A percentile compares a stretch with the other conserved stretches of the same genome.
These are phyloP conservation scores for Brachionus koreanus DNA, from an alignment of 1,140 invertebrate species.

Conservation along the genomic window DNA sequence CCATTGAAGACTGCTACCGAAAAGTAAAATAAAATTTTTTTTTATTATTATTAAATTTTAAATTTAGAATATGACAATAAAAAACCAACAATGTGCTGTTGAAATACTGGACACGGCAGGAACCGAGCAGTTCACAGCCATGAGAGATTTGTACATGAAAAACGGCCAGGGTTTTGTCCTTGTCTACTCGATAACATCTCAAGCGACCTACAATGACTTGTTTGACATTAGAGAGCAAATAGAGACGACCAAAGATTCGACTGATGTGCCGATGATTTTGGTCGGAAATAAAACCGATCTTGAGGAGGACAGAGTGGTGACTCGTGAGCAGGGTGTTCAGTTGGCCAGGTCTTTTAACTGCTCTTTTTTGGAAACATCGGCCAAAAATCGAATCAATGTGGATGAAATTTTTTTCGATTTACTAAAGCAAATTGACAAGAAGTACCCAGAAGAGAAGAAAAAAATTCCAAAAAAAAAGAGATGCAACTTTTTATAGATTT, in stretches of 20 bases:
- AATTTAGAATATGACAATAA: conserved; percentile 85
- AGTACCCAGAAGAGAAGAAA: background rate
- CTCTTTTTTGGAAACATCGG: conserved; percentile 98
- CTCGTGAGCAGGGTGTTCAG: conserved; percentile 82
- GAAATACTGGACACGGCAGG: conserved; percentile 99
- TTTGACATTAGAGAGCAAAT: conserved; percentile 98
- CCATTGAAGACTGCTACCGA: conserved; percentile 74
- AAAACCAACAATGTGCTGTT: conserved; percentile 97
- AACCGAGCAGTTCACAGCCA: conserved; percentile 99
- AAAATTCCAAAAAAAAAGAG: conserved; percentile 17
- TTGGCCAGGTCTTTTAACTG: conserved; percentile 61
- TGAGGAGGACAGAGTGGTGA: conserved; percentile 95
- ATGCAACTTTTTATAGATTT: background rate
- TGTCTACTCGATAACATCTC: conserved; percentile 97
- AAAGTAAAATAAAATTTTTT: conserved; percentile 45
- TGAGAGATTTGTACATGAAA: conserved; percentile 99
- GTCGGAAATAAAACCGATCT: conserved; percentile 99
- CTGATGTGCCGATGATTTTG: conserved; percentile 90
- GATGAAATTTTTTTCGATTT: conserved; percentile 65
- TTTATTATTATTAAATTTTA: background rate
- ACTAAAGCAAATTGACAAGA: conserved; percentile 43
- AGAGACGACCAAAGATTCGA: conserved; percentile 83
- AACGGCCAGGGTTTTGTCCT: conserved; percentile 98
- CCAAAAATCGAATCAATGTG: conserved; percentile 99
- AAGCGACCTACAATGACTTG: conserved; percentile 99